Conservation (phyloP, 2,113 vertebrate species). For the Phyllopteryx taeniolatus region DNA sequence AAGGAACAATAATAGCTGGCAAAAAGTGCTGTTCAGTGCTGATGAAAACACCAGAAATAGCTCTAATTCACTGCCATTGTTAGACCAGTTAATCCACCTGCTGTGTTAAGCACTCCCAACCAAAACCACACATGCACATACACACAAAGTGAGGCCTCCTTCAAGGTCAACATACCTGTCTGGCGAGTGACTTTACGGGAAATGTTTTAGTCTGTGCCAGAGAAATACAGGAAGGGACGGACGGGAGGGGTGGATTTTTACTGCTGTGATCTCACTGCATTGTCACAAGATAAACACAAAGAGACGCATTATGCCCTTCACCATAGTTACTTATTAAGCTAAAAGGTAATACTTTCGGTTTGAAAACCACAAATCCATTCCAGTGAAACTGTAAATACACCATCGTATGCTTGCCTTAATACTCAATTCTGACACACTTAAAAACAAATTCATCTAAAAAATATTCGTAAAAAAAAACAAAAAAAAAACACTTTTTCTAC, state of each 20-base stretch:
- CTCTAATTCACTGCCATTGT: not conserved
- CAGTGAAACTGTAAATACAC: not conserved
- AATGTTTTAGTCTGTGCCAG: not conserved
- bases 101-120: not conserved
- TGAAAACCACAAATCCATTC: not conserved
- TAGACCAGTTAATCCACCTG: conserved; percentile 7
- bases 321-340: not conserved
- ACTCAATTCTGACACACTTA: not conserved
- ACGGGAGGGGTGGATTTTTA: conserved; percentile 10
- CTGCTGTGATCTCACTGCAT: conserved; percentile 12
- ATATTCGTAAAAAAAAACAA: not conserved
- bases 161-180: conserved; percentile 16
- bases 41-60: not conserved
- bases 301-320: conserved; percentile 2
- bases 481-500: not conserved
- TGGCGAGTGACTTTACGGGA: conserved; percentile 7
- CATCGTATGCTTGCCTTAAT: not conserved
- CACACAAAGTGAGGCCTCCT: not conserved
- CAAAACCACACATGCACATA: not conserved
- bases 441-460: not conserved
- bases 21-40: not conserved
- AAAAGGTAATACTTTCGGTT: conserved; percentile 1
- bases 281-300: conserved; percentile 12
- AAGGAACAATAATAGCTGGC: no score
- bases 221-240: conserved; percentile 4